Percentiles rank a stretch among this genome's conserved stretches.
These are phyloP conservation scores for Phaethornis superciliosus DNA, from an alignment of 2,113 vertebrate species.

Conservation along the genomic window DNA sequence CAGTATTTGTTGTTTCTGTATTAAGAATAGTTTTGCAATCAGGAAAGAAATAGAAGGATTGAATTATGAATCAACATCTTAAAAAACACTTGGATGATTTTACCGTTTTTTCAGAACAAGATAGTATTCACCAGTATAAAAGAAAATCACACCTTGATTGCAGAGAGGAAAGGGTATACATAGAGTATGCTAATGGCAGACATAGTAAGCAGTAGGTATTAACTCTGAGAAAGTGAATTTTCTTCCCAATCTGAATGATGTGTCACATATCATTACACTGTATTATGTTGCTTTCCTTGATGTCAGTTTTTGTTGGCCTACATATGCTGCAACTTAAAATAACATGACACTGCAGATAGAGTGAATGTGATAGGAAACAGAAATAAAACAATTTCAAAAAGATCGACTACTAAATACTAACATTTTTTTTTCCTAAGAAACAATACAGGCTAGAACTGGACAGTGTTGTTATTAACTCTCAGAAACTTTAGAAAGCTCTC, in stretches of 20 bases:
- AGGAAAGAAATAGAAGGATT: background rate
- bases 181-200: background rate
- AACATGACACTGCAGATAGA: conserved; percentile 39
- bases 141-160: background rate
- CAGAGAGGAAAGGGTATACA: fast-evolving
- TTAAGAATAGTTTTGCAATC: background rate
- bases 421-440: background rate
- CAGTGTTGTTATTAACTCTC: background rate
- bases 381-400: background rate
- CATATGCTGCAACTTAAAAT: conserved; percentile 57
- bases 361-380: background rate
- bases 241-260: background rate
- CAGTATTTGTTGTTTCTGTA: background rate
- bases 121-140: background rate
- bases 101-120: background rate
- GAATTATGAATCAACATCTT: background rate
- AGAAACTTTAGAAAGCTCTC: background rate
- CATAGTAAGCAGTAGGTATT: background rate
- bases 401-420: background rate
- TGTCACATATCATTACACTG: conserved; percentile 42
- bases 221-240: background rate
- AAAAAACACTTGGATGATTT: background rate
- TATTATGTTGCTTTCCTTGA: background rate
- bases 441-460: background rate
- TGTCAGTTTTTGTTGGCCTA: conserved; percentile 60